Evolutionary conservation across 2,888 invertebrate species (phyloP), one percentile per base, ranked within the genome.

Genomic region (Phalera bucephala): DNA sequence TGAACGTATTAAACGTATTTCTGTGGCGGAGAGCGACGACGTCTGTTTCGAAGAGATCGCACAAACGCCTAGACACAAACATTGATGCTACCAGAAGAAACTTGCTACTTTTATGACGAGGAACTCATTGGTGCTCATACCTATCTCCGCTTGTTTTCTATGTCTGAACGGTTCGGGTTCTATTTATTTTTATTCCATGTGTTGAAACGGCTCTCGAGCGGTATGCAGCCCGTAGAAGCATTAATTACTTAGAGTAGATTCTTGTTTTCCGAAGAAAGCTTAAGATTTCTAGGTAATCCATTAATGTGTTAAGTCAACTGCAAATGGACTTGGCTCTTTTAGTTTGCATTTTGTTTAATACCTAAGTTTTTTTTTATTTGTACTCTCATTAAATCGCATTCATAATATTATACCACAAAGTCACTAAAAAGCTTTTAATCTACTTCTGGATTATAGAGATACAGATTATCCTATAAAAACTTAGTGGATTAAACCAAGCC

Each of bases 31-130:
- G 45, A 51, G n/a, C n/a, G 50, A 53, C 40, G 36, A 46, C 58
- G 52, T 60, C 45, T 62, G 64, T 48, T 60, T 43, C 56, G 49
- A 58, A 64, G 51, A 52, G 54, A 32, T 60, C 38, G 47, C 38
- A 52, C 34, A 39, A 36, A 41, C 35, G 71, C 64, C 66, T 70
- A 64, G 68, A 70, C 69, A 44, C 33, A 55, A 51, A 44, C 41
- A 53, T 52, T 47, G 43, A 50, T 43, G 33, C 37, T 35, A 54
- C 51, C 41, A 45, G 42, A 29, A 53, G 45, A 52, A n/a, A 45
- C 33, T 40, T 40, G 33, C 41, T 32, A 32, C 39, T 38, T 42
- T 42, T 49, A 46, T n/a, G n/a, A n/a, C n/a, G n/a, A n/a, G n/a
- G n/a, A n/a, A n/a, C n/a, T n/a, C n/a, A n/a, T n/a, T n/a, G n/a